These are phyloP conservation scores for Idaea aversata DNA, from an alignment of 2,888 invertebrate species.

Conservation along the genomic window DNA sequence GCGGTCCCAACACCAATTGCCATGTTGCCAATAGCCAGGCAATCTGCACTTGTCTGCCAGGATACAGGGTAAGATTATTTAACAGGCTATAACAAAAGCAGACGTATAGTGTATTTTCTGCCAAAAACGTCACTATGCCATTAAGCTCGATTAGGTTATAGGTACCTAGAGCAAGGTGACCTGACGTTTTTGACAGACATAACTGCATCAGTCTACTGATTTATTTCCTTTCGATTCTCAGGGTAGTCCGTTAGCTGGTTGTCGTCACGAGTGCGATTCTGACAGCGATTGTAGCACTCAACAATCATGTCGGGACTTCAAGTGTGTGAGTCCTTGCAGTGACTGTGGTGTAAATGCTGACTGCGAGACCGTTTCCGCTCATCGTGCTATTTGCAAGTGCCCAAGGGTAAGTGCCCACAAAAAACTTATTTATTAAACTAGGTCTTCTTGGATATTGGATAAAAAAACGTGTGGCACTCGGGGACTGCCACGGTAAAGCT, in stretches of 20 bases:
- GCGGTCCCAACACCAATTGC: conserved; percentile 90
- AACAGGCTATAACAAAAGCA: too few relatives aligned
- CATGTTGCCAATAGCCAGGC: conserved; percentile 88
- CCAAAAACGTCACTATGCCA: too few relatives aligned
- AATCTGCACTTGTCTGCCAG: conserved; percentile 88
- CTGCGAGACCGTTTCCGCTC: conserved; percentile 87
- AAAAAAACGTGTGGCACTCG: too few relatives aligned
- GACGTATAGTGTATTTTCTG: too few relatives aligned
- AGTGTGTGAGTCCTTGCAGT: conserved; percentile 87
- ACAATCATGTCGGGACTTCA: conserved; percentile 87
- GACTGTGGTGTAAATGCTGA: conserved; percentile 89
- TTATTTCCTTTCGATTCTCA: conserved; percentile 36
- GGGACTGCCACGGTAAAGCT: too few relatives aligned
- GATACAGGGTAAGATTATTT: conserved; percentile 80
- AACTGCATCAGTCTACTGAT: background rate
- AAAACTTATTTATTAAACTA: conserved; percentile 7
- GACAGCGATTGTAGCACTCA: conserved; percentile 86
- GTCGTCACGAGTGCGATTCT: conserved; percentile 90
- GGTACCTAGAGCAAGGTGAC: too few relatives aligned
- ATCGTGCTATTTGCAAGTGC: conserved; percentile 89
- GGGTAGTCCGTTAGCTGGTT: conserved; percentile 88
- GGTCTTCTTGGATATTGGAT: background rate
- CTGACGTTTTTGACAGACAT: background rate
- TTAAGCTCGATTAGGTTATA: too few relatives aligned
- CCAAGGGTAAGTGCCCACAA: conserved; percentile 85